Base-by-base conservation (phyloP, 2,113 vertebrate species). In the Pseudorectes ferrugineus region DNA sequence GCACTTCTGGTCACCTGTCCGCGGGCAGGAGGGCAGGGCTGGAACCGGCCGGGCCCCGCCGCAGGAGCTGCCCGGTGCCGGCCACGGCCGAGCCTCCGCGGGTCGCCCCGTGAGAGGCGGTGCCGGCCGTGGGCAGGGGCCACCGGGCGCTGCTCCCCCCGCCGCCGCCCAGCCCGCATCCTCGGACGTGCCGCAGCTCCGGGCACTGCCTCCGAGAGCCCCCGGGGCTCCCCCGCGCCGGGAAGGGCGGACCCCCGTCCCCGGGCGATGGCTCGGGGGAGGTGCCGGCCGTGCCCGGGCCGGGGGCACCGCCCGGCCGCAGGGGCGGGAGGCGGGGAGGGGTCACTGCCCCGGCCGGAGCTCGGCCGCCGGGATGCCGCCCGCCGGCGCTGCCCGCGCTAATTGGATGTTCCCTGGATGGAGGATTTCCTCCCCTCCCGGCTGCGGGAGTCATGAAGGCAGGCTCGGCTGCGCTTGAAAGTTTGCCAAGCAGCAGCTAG, bases 401-500 rank as follows among this genome's bases (percentile, higher is more conserved):
- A 79, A 79, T 86, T 84, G 89, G 89, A 85, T 85, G 92, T 89
- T 89, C 95, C 90, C 92, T 75, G 95, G 81, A 84, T 89, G 91
- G 95, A 88, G 71, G 49, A 62, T 71, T 86, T 52, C 59, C 89
- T 63, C 78, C 80, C 49, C 75, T 54, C 61, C 67, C 43, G 82
- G 61, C 95, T 78, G 95, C 88, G 54, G 94, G 94, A 91, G 94
- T 52, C 92, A 82, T 84, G 94, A 83, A 92, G 77, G 95, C 83
- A 84, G 38, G 85, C 91, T 75, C 70, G 73, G 74, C 65, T 58
- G 83, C 91, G 66, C 88, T 90, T 86, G 93, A 95, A 97, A 95
- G 91, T 96, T 97, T 88, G 95, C 94, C 95, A 96, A 68, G 61
- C 92, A 18, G 87, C 93, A 54, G 79, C 89, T 66, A 93, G 89